Base-by-base conservation (phyloP, 1,140 invertebrate genomes). In the Leptinotarsa undecemlineata region DNA sequence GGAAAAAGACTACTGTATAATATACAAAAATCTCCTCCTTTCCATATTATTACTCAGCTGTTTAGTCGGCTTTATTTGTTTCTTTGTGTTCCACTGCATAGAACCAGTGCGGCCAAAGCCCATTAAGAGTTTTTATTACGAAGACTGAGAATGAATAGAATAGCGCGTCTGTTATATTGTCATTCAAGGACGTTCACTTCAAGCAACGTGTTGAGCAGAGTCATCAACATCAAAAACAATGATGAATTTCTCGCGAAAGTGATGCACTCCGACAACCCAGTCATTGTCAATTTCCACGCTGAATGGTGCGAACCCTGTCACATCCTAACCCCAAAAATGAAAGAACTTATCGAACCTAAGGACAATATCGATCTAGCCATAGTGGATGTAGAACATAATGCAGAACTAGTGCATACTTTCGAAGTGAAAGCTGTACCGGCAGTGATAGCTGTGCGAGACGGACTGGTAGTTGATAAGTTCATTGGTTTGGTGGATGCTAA, bases 301-400 rank as follows among this genome's bases (percentile, higher is more conserved):
- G 93, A 95, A 77, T 99, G 97, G 97, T 91, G 97, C 86, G 96
- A 97, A 81, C 97, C 97, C 1, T 99, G 97, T 85, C 97, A 97
- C 86, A 92, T 97, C 72, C 87, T 99, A 3, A 96, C 94, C 15
- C 97, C 97, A 15, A 92, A 96, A 84, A 88, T 99, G 79, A 93
- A 95, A 83, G 91, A 92, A 79, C 84, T 97, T 4, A 88, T 98
- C 23, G 92, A 91, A 73, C 90, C 91, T 15, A 90, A 93, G 70
- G 89, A 91, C 11, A 90, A 94, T 69, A 88, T 98, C 61, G 89
- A 97, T 85, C 87, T 98, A 77, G 97, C 96, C 4, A 93, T 96
- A 71, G 91, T 98, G 1, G 95, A 99, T 87, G 94, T 98, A 15
- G 97, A 98, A 87, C 89, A 92, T 63, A 92, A 95, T 86, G 90